Conservation (phyloP, 2,797 vertebrate genomes). For the Pseudomugil gertrudae region DNA sequence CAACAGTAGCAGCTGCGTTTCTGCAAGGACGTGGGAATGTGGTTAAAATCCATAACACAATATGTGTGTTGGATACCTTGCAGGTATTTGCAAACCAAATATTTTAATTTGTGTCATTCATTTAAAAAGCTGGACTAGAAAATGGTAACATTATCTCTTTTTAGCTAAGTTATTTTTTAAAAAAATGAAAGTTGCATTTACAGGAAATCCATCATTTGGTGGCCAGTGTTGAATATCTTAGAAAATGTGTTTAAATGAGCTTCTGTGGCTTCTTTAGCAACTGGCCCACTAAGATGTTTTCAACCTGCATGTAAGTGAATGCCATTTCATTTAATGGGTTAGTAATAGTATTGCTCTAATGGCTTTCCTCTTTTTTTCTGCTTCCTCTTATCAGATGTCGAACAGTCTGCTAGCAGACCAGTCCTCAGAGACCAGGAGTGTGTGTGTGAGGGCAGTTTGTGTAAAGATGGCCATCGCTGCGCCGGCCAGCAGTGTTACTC, state of each 20-base stretch:
- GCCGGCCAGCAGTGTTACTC: slow-evolving; percentile 93
- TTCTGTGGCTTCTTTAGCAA: background rate
- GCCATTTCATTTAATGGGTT: slow-evolving; percentile 66
- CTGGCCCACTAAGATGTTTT: slow-evolving; percentile 18
- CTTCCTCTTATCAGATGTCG: slow-evolving; percentile 81
- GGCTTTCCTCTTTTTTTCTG: slow-evolving; percentile 45
- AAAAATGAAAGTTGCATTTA: background rate
- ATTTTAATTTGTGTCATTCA: background rate
- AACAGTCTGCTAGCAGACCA: slow-evolving; percentile 79
- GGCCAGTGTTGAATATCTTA: slow-evolving; percentile 18
- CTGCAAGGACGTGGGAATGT: background rate
- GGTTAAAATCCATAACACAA: slow-evolving; percentile 1
- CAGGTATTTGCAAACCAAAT: background rate
- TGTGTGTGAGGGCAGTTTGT: slow-evolving; percentile 89
- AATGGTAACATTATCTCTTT: background rate
- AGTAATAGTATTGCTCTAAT: slow-evolving; percentile 64
- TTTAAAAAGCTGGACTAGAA: background rate
- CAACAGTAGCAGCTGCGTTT: slow-evolving; percentile 1
- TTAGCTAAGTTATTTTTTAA: slow-evolving; percentile 2
- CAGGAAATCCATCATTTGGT: slow-evolving; percentile 22
- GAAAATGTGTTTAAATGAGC: slow-evolving; percentile 7
- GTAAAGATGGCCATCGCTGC: slow-evolving; percentile 85
- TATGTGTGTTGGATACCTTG: background rate
- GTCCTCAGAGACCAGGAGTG: slow-evolving; percentile 86
- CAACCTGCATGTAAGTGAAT: slow-evolving; percentile 49